phyloP scores from a whole-genome alignment of 2,888 invertebrate species.

The Macaria liturata region DNA sequence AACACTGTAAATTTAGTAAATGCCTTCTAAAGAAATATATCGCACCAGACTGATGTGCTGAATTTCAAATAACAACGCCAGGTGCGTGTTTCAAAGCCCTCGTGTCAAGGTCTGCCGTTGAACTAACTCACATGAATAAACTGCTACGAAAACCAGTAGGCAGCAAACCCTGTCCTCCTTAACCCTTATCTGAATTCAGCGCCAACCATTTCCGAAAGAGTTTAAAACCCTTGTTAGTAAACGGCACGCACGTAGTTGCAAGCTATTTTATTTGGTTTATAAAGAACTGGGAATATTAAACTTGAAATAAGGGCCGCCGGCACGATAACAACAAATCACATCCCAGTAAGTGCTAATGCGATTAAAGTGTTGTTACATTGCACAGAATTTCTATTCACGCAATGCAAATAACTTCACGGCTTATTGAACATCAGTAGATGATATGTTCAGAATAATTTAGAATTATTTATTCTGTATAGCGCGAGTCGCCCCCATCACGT shows the following conservation, averaged over 20 bases:
- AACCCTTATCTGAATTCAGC: constrained; percentile 45
- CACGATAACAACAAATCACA: constrained; percentile 47
- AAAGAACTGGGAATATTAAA: background rate
- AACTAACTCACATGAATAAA: constrained; percentile 49
- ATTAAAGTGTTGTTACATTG: constrained; percentile 56
- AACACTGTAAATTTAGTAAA: too few relatives aligned
- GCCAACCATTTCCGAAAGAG: constrained; percentile 46
- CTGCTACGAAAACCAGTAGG: constrained; percentile 25
- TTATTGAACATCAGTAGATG: constrained; percentile 63
- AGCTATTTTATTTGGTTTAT: background rate
- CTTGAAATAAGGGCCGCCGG: constrained; percentile 7
- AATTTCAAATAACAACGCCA: constrained; percentile 36
- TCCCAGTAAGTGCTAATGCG: constrained; percentile 57
- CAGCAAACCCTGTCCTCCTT: constrained; percentile 58
- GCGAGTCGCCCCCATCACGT: constrained; percentile 50
- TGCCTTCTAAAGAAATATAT: too few relatives aligned
- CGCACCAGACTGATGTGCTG: background rate
- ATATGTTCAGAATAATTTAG: constrained; percentile 59
- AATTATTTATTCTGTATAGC: constrained; percentile 56
- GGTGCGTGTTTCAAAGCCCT: constrained; percentile 53
- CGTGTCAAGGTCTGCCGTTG: constrained; percentile 50
- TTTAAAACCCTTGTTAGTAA: constrained; percentile 26
- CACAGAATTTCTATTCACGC: constrained; percentile 68
- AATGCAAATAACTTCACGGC: constrained; percentile 70
- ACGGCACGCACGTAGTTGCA: background rate